Percentiles rank a stretch among this genome's conserved stretches.
Evolutionary conservation across 1,140 invertebrate species (phyloP).

Genomic region (Drosophila auraria): DNA sequence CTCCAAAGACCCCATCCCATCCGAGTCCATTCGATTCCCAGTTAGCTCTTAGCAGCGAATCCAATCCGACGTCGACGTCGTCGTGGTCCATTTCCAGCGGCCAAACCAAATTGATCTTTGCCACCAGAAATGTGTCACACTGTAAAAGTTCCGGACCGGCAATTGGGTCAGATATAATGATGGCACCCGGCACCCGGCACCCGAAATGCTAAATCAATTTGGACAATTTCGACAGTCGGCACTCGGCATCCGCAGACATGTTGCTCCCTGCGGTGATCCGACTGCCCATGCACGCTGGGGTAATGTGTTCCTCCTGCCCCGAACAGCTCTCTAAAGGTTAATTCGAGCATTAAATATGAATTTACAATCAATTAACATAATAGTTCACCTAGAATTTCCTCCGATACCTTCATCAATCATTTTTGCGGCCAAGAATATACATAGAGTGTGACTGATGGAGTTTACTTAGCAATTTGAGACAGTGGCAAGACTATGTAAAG

Average conservation of each 20-base stretch:
- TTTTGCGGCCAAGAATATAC: constrained; percentile 21
- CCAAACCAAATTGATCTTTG: constrained; percentile 44
- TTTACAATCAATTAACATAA: constrained; percentile 48
- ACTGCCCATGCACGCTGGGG: constrained; percentile 10
- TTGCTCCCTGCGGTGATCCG: constrained; percentile 22
- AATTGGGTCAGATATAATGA: constrained; percentile 52
- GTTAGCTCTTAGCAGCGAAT: constrained; percentile 23
- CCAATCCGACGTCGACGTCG: constrained; percentile 25
- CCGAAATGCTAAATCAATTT: constrained; percentile 46
- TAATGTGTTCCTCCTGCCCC: constrained; percentile 17
- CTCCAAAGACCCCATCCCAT: constrained; percentile 17
- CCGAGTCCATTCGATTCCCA: constrained; percentile 13
- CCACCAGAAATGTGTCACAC: constrained; percentile 52
- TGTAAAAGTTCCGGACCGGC: constrained; percentile 14
- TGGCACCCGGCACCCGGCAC: constrained; percentile 19
- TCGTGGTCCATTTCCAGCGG: constrained; percentile 45
- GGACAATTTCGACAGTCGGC: not conserved
- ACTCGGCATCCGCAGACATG: constrained; percentile 16
- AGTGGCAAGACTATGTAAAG: constrained; percentile 25
- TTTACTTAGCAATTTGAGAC: constrained; percentile 2
- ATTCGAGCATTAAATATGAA: constrained; percentile 34
- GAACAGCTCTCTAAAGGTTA: constrained; percentile 22
- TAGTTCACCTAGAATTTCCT: constrained; percentile 39
- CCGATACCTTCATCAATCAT: constrained; percentile 31
- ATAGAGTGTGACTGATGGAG: constrained; percentile 15